Percentiles rank a stretch among this genome's conserved stretches.
phyloP scores from a whole-genome alignment of 2,797 vertebrate species.

The Pyrrhura leucotis region DNA sequence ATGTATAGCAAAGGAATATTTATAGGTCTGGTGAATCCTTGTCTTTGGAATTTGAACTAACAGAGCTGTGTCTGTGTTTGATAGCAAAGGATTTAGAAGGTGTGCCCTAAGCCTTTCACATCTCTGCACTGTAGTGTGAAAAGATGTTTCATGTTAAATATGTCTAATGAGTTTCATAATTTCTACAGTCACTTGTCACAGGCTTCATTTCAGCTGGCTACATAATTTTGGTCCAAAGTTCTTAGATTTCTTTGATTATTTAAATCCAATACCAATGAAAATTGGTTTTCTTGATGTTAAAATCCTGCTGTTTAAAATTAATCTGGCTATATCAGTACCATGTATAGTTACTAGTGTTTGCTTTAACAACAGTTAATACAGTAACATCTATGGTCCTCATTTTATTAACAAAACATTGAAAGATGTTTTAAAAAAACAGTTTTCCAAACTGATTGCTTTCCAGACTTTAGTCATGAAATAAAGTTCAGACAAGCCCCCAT shows the following conservation, averaged over 20 bases:
- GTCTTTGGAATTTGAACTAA: not conserved
- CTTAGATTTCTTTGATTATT: not conserved
- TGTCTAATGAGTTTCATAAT: not conserved
- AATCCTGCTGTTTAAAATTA: not conserved
- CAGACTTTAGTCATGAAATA: constrained; percentile 14
- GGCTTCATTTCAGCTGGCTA: not conserved
- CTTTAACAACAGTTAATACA: not conserved
- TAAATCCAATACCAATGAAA: not conserved
- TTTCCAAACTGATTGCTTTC: not conserved
- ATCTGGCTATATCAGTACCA: not conserved
- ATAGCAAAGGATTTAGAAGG: not conserved
- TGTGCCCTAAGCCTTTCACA: not conserved
- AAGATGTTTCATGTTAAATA: not conserved
- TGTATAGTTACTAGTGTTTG: not conserved
- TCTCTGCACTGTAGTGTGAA: not conserved
- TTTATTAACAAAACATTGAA: not conserved
- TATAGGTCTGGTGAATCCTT: not conserved
- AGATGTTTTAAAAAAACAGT: not conserved
- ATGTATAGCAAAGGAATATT: not conserved
- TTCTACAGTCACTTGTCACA: not conserved
- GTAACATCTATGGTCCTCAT: not conserved
- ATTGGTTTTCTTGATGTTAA: not conserved
- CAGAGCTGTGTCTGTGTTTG: not conserved
- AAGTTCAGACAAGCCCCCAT: not conserved
- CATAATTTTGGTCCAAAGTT: not conserved